phyloP scores from a whole-genome alignment of 2,888 invertebrate genomes.

The Odontothrips loti region DNA sequence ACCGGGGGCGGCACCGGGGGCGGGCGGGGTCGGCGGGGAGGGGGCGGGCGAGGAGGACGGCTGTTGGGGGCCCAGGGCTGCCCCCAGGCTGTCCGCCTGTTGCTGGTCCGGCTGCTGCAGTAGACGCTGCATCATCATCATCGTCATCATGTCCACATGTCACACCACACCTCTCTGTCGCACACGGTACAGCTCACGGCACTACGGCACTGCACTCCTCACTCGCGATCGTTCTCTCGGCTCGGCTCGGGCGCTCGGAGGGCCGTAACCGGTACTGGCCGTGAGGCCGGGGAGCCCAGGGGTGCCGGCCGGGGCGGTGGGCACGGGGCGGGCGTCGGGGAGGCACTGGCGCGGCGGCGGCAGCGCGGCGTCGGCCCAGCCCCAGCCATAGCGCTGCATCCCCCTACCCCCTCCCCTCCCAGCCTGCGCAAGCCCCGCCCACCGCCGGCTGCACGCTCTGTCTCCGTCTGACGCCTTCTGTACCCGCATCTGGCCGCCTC shows the following conservation, averaged over 20 bases:
- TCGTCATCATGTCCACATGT: slow-evolving; percentile 38
- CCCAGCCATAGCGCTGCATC: too few species aligned
- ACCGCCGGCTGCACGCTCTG: neutral
- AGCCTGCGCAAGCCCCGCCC: neutral
- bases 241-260: neutral
- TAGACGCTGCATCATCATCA: slow-evolving; percentile 40
- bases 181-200: neutral
- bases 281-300: neutral
- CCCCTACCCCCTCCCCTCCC: neutral
- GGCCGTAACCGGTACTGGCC: too few species aligned
- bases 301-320: slow-evolving; percentile 31
- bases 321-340: slow-evolving; percentile 8
- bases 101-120: slow-evolving; percentile 38
- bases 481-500: neutral
- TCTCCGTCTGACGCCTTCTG: neutral
- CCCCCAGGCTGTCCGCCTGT: slow-evolving; percentile 32
- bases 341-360: neutral
- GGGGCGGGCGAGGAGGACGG: slow-evolving; percentile 38
- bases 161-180: neutral
- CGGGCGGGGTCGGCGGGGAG: slow-evolving; percentile 46
- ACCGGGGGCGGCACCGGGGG: slow-evolving; percentile 47
- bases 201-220: neutral
- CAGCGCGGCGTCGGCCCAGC: neutral
- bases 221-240: neutral
- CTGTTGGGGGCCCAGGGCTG: slow-evolving; percentile 31